Evolutionary conservation across 1,140 invertebrate genomes (phyloP).

Genomic region (Drosophila pallidifrons): DNA sequence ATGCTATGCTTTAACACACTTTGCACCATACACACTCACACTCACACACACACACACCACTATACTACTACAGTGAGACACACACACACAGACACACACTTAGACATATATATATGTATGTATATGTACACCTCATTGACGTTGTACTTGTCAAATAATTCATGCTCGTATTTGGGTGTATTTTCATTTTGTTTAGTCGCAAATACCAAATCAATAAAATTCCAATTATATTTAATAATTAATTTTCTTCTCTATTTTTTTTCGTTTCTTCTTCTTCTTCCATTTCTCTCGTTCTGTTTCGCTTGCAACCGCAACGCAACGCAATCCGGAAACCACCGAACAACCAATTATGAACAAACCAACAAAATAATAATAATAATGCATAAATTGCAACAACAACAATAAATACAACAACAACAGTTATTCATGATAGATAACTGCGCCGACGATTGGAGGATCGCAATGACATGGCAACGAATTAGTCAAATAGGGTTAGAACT

Average conservation of each 20-base stretch:
- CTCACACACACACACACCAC: slow-evolving; percentile 33
- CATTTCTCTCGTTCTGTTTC: slow-evolving; percentile 21
- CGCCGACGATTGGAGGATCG: slow-evolving; percentile 99
- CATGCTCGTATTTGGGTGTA: slow-evolving; percentile 82
- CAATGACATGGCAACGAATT: slow-evolving; percentile 98
- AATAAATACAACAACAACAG: slow-evolving; percentile 86
- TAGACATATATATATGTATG: slow-evolving; percentile 12
- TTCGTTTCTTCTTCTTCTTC: slow-evolving; percentile 25
- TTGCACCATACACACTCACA: slow-evolving; percentile 35
- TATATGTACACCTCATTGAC: slow-evolving; percentile 65
- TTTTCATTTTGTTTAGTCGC: slow-evolving; percentile 82
- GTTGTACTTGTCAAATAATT: slow-evolving; percentile 82
- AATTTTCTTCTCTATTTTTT: slow-evolving; percentile 51
- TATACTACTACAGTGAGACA: slow-evolving; percentile 28
- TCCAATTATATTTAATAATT: slow-evolving; percentile 81
- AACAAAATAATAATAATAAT: slow-evolving; percentile 12
- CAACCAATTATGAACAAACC: slow-evolving; percentile 39
- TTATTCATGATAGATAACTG: slow-evolving; percentile 99
- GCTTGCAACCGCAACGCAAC: slow-evolving; percentile 10
- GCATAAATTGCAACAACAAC: slow-evolving; percentile 11
- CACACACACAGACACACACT: slow-evolving; percentile 8
- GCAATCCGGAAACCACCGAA: slow-evolving; percentile 12
- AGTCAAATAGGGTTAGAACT: slow-evolving; percentile 97
- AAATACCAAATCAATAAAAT: slow-evolving; percentile 75
- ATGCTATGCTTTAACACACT: slow-evolving; percentile 42